These are phyloP conservation scores for Myzus persicae DNA, from an alignment of 1,140 invertebrate species.

Conservation along the genomic window DNA sequence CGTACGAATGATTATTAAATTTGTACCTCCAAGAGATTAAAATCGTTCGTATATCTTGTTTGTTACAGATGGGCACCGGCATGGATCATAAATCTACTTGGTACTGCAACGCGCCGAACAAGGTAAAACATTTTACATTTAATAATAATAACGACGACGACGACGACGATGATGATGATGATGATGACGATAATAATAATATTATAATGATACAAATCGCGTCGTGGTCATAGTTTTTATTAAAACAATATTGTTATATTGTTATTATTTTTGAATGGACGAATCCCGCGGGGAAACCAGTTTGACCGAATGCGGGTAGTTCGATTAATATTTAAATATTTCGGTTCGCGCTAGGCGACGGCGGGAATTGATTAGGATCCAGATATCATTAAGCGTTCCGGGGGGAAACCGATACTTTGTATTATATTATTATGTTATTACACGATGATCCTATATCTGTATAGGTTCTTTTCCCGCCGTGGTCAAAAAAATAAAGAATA, in stretches of 20 bases:
- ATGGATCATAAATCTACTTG: slow-evolving; percentile 55
- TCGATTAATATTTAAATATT: slow-evolving; percentile 57
- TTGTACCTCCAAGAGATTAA: not conserved
- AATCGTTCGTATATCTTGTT: slow-evolving; percentile 30
- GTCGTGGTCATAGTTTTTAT: not conserved
- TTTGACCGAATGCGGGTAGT: slow-evolving; percentile 33
- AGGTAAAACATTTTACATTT: slow-evolving; percentile 41
- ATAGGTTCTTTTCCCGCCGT: not conserved
- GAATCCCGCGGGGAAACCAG: slow-evolving; percentile 41
- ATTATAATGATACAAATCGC: not conserved
- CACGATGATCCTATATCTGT: slow-evolving; percentile 6
- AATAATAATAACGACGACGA: not conserved
- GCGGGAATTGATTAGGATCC: slow-evolving; percentile 35
- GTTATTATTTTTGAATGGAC: slow-evolving; percentile 39
- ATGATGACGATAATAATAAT: slow-evolving; percentile 3
- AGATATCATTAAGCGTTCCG: slow-evolving; percentile 50
- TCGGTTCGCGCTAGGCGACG: slow-evolving; percentile 44
- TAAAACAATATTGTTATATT: not conserved
- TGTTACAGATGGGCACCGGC: slow-evolving; percentile 51
- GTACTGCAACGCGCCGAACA: slow-evolving; percentile 53
- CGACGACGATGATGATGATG: not conserved
- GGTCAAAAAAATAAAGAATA: not conserved
- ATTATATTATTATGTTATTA: not conserved
- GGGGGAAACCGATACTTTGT: slow-evolving; percentile 28
- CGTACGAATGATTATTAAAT: not conserved